A percentile compares a stretch with the other conserved stretches of the same genome.
phyloP scores from a whole-genome alignment of 2,797 vertebrate species.

The Mastacembelus armatus region DNA sequence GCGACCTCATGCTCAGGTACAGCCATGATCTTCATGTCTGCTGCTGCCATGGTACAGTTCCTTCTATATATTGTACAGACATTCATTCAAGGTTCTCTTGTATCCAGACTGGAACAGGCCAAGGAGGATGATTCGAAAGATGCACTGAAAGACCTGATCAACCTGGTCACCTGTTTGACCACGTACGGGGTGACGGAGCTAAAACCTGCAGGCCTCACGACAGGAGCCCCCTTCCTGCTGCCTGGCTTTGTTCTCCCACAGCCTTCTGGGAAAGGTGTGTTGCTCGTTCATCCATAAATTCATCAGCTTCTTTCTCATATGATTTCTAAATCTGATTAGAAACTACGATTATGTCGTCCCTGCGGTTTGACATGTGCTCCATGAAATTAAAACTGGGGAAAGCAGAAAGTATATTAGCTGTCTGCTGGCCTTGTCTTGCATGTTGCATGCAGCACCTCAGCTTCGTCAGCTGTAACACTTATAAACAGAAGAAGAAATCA shows the following conservation, averaged over 20 bases:
- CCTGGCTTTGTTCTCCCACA: conserved; percentile 96
- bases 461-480: no score
- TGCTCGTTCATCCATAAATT: not conserved
- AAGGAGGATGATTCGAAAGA: conserved; percentile 97
- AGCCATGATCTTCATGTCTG: not conserved
- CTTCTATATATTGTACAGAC: not conserved
- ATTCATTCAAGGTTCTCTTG: not conserved
- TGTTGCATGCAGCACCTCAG: no score
- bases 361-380: not conserved
- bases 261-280: conserved; percentile 93
- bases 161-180: conserved; percentile 95
- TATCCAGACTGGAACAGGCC: conserved; percentile 93
- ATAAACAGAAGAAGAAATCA: no score
- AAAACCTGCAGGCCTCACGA: conserved; percentile 94
- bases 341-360: not conserved
- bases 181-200: conserved; percentile 94
- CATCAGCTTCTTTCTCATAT: no score
- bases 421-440: no score
- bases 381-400: no score
- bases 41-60: no score
- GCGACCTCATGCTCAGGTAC: conserved; percentile 96
- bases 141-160: conserved; percentile 95
- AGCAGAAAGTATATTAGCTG: no score
- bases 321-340: no score
- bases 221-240: conserved; percentile 94